phyloP scores from a whole-genome alignment of 2,888 invertebrate species.

The Ctena decussata region DNA sequence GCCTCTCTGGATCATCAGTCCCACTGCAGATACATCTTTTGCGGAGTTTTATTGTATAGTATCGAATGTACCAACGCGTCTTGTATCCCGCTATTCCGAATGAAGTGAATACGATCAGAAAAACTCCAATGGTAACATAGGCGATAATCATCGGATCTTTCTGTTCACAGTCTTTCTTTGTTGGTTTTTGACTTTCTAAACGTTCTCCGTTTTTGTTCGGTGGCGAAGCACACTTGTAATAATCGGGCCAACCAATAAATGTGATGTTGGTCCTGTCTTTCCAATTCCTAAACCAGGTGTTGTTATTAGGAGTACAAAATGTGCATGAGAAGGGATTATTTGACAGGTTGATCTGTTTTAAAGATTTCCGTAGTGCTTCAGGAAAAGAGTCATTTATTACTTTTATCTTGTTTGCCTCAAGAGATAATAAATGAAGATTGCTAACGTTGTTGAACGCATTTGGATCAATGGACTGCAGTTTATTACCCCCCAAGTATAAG shows the following conservation, averaged over 20 bases:
- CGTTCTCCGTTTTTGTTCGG: not conserved
- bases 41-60: conserved; percentile 23
- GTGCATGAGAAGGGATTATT: conserved; percentile 22
- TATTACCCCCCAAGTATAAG: conserved; percentile 1
- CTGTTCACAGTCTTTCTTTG: not conserved
- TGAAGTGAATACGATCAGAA: not conserved
- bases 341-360: conserved; percentile 1
- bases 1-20: conserved; percentile 6
- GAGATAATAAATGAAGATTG: not conserved
- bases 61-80: not conserved
- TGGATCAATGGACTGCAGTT: not conserved
- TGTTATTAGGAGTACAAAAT: not conserved
- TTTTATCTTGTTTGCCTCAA: conserved; percentile 11
- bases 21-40: not conserved
- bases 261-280: not conserved
- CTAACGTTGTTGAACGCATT: not conserved
- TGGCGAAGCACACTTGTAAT: conserved; percentile 33
- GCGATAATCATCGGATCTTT: not conserved
- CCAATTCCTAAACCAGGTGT: conserved; percentile 25
- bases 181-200: conserved; percentile 12
- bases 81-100: not conserved
- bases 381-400: conserved; percentile 13
- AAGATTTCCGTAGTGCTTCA: not conserved
- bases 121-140: not conserved
- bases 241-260: conserved; percentile 24